phyloP scores from a whole-genome alignment of 2,888 invertebrate species.

The Resseliella maxima region DNA sequence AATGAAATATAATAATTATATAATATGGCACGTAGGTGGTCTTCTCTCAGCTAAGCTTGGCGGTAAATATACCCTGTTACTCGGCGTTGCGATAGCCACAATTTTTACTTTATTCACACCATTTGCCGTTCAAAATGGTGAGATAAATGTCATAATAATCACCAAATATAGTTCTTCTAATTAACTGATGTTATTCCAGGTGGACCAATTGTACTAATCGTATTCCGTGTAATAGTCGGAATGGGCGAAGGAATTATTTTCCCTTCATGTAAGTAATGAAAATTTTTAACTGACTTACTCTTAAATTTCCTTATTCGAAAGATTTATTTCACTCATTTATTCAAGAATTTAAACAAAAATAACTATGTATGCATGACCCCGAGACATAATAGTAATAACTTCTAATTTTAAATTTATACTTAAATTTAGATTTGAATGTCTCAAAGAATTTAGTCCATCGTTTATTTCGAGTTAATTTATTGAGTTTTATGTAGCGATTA shows the following conservation, averaged over 20 bases:
- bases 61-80: constrained; percentile 84
- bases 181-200: constrained; percentile 65
- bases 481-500: constrained; percentile 64
- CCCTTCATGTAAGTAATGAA: constrained; percentile 85
- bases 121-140: constrained; percentile 71
- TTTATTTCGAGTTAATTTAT: no score
- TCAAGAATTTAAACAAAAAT: no score
- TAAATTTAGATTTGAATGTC: no score
- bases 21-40: no score
- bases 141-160: background rate
- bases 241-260: constrained; percentile 87
- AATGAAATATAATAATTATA: no score
- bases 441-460: no score
- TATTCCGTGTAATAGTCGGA: constrained; percentile 81
- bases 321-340: no score
- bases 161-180: background rate
- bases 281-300: no score
- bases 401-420: no score
- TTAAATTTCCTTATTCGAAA: no score
- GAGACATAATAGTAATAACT: no score
- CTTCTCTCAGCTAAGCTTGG: constrained; percentile 83
- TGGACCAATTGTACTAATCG: constrained; percentile 77
- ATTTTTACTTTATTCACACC: constrained; percentile 86
- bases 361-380: no score
- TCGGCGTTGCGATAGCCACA: constrained; percentile 85